A percentile compares a stretch with the other conserved stretches of the same genome.
These are phyloP conservation scores for Sesia apiformis DNA, from an alignment of 2,888 invertebrate genomes.

Conservation along the genomic window DNA sequence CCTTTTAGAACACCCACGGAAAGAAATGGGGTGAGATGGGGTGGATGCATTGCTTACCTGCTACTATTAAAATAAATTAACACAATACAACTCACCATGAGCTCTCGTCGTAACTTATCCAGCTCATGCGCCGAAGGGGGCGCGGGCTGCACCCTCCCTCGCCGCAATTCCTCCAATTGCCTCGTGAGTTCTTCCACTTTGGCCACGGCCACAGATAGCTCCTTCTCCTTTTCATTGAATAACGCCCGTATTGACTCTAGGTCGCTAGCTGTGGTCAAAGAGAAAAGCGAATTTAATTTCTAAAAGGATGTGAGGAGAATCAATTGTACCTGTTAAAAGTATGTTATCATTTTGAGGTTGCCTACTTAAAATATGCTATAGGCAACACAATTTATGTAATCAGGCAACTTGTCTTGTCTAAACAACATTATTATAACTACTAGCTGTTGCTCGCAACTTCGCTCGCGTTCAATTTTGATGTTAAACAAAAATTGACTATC, in stretches of 20 bases:
- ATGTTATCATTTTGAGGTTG: not conserved
- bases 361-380: too few relatives aligned
- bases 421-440: too few relatives aligned
- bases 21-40: too few relatives aligned
- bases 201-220: conserved; percentile 95
- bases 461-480: too few relatives aligned
- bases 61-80: too few relatives aligned
- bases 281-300: not conserved
- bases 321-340: not conserved
- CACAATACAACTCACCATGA: conserved; percentile 80
- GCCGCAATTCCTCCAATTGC: conserved; percentile 92
- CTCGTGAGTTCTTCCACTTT: conserved; percentile 97
- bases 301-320: not conserved
- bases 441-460: too few relatives aligned
- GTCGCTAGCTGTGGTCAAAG: conserved; percentile 83
- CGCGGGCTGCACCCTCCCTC: conserved; percentile 77
- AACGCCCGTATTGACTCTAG: conserved; percentile 96
- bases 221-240: conserved; percentile 98
- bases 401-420: too few relatives aligned
- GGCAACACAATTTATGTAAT: too few relatives aligned
- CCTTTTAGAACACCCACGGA: too few relatives aligned
- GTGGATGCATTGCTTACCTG: too few relatives aligned
- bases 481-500: too few relatives aligned
- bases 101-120: conserved; percentile 92
- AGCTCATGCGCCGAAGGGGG: conserved; percentile 89